phyloP scores from a whole-genome alignment of 2,113 vertebrate species.

The Alouatta palliata region DNA sequence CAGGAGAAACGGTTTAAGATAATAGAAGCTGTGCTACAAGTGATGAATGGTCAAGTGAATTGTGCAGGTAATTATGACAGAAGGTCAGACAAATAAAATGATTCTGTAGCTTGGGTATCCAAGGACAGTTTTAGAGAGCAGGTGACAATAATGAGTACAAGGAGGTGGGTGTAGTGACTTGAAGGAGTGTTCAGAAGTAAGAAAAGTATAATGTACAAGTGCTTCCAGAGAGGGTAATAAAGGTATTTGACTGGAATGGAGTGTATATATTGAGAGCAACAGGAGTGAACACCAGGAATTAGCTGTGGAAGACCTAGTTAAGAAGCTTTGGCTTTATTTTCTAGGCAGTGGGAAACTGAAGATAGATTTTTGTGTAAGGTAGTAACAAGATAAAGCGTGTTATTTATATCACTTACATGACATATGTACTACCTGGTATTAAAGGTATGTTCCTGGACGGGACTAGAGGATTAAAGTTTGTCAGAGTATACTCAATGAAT shows the following conservation, averaged over 20 bases:
- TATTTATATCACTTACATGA: neutral
- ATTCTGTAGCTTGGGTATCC: neutral
- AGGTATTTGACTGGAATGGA: neutral
- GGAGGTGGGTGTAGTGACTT: neutral
- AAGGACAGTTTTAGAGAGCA: neutral
- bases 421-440: neutral
- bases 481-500: neutral
- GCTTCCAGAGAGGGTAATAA: neutral
- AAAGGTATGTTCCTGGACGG: neutral
- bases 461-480: constrained; percentile 2
- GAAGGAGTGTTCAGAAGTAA: neutral
- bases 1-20: neutral
- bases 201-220: neutral
- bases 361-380: neutral
- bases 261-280: neutral
- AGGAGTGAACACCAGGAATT: neutral
- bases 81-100: neutral
- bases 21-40: neutral
- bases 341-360: neutral
- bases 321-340: neutral
- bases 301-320: neutral
- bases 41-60: neutral
- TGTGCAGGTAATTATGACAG: neutral
- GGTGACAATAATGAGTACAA: neutral
- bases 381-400: neutral